These are phyloP conservation scores for Heliconius hermathena DNA, from an alignment of 1,140 invertebrate species.

Conservation along the genomic window DNA sequence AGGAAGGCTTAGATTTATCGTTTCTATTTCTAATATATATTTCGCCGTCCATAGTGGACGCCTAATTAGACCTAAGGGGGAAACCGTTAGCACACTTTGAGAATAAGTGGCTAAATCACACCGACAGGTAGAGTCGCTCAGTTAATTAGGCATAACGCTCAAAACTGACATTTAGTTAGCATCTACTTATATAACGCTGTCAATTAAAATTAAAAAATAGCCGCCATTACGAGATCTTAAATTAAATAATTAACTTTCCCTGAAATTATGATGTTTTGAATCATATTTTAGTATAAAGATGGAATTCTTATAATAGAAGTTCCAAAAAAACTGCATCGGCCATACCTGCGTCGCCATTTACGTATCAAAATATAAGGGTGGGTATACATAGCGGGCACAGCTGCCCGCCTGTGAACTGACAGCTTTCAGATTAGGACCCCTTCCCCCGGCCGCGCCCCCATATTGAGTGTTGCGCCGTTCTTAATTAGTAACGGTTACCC, in stretches of 20 bases:
- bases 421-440: conserved; percentile 75
- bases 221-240: conserved; percentile 12
- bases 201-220: conserved; percentile 34
- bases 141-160: conserved; percentile 59
- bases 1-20: conserved; percentile 69
- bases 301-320: neutral
- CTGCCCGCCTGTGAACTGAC: conserved; percentile 66
- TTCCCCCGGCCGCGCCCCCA: conserved; percentile 58
- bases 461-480: conserved; percentile 68
- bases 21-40: conserved; percentile 69
- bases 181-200: conserved; percentile 37
- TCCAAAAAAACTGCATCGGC: conserved; percentile 23
- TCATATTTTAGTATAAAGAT: neutral
- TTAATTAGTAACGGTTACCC: conserved; percentile 78
- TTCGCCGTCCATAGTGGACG: conserved; percentile 56
- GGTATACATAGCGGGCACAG: conserved; percentile 59
- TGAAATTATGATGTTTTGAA: neutral
- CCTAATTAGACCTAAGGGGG: conserved; percentile 57
- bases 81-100: conserved; percentile 47
- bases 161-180: conserved; percentile 46
- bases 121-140: conserved; percentile 50
- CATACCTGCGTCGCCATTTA: conserved; percentile 43
- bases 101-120: conserved; percentile 57
- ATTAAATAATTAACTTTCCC: conserved; percentile 2
- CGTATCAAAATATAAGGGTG: conserved; percentile 36